Percentiles rank a stretch among this genome's conserved stretches.
Evolutionary conservation across 1,140 invertebrate species (phyloP).

Genomic region (Drosophila punjabiensis): DNA sequence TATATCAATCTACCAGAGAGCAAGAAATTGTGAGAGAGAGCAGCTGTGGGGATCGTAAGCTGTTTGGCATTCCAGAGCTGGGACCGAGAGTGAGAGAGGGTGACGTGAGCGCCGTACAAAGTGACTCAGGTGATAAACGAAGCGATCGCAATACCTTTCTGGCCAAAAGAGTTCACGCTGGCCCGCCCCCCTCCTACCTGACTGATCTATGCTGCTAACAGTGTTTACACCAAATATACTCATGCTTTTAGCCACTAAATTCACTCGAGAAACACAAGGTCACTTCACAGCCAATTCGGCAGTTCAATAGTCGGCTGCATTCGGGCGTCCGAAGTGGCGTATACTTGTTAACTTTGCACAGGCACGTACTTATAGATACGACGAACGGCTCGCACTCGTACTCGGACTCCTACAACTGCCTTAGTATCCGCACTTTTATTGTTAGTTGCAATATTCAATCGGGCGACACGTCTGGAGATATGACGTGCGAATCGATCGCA

Average conservation of each 20-base stretch:
- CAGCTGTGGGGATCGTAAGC: constrained; percentile 28
- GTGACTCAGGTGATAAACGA: constrained; percentile 80
- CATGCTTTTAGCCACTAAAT: constrained; percentile 26
- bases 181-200: not conserved
- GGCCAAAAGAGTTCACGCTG: constrained; percentile 6
- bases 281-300: constrained; percentile 24
- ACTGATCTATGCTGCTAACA: constrained; percentile 55
- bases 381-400: constrained; percentile 22
- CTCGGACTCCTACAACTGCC: constrained; percentile 16
- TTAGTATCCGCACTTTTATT: constrained; percentile 40
- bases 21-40: constrained; percentile 12
- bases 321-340: constrained; percentile 9
- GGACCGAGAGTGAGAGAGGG: constrained; percentile 25
- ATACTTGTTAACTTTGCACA: constrained; percentile 43
- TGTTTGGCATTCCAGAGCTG: constrained; percentile 64
- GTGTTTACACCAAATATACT: constrained; percentile 67
- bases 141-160: constrained; percentile 51
- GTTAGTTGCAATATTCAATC: constrained; percentile 64
- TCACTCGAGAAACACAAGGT: constrained; percentile 52
- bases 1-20: constrained; percentile 5
- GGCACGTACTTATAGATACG: constrained; percentile 74
- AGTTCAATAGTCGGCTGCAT: constrained; percentile 35
- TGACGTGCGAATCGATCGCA: constrained; percentile 73
- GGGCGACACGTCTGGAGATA: constrained; percentile 72
- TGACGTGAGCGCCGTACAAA: constrained; percentile 73